A percentile compares a stretch with the other conserved stretches of the same genome.
Evolutionary conservation across 2,888 invertebrate genomes (phyloP).

Genomic region (Hypomecis punctinalis): DNA sequence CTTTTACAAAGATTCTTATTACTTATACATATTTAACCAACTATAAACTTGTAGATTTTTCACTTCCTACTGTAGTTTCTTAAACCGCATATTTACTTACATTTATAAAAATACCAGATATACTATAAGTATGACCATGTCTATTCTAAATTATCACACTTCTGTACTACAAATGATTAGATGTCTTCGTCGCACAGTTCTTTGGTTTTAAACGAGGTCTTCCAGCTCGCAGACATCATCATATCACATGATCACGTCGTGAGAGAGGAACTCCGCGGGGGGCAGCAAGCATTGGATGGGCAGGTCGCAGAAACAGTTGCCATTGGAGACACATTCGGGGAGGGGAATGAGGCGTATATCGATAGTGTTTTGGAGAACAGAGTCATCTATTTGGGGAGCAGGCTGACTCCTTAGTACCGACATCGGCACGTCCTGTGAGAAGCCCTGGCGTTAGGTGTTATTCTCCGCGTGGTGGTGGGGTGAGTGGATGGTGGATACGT

Average conservation of each 20-base stretch:
- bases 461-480: constrained; percentile 68
- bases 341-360: constrained; percentile 23
- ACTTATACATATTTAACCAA: no score
- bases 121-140: no score
- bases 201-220: constrained; percentile 67
- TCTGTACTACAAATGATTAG: not conserved
- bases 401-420: constrained; percentile 32
- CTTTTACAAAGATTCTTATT: no score
- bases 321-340: constrained; percentile 12
- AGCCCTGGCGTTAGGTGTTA: constrained; percentile 72
- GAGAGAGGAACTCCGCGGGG: constrained; percentile 56
- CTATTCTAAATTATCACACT: constrained; percentile 2
- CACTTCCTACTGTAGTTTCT: no score
- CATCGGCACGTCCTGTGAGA: constrained; percentile 41
- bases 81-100: no score
- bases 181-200: not conserved
- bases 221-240: constrained; percentile 69
- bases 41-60: no score
- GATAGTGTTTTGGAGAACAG: not conserved
- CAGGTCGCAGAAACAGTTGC: constrained; percentile 45
- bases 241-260: constrained; percentile 71
- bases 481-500: constrained; percentile 75
- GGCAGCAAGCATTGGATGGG: constrained; percentile 58
- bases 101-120: no score
- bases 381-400: constrained; percentile 36